phyloP scores from a whole-genome alignment of 2,113 vertebrate species.

The Galeopterus variegatus region DNA sequence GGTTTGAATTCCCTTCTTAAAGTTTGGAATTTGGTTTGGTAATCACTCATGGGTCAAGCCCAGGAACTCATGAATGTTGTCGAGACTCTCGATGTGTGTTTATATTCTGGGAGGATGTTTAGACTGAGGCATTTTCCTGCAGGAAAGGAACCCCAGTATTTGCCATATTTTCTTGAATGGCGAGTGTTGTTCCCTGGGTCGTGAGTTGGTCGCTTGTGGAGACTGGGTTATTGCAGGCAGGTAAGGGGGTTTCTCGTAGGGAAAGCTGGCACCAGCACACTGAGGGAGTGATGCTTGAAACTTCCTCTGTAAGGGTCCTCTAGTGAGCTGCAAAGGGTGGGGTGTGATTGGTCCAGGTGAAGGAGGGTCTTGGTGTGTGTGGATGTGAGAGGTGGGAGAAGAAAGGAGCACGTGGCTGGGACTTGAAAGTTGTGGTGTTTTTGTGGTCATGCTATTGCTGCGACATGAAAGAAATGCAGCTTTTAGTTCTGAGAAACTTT shows the following conservation, averaged over 20 bases:
- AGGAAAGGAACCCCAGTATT: not conserved
- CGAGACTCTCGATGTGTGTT: not conserved
- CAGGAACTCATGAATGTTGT: not conserved
- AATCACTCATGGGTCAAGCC: not conserved
- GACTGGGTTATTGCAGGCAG: not conserved
- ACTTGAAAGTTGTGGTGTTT: no score
- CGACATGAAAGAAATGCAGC: not conserved
- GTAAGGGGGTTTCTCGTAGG: not conserved
- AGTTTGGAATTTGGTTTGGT: conserved; percentile 7
- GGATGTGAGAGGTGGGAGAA: not conserved
- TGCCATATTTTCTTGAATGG: not conserved
- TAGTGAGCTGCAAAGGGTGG: not conserved
- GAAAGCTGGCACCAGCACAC: not conserved
- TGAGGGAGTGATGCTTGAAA: not conserved
- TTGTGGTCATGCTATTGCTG: not conserved
- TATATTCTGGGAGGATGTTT: not conserved
- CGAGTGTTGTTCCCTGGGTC: not conserved
- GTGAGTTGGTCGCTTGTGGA: not conserved
- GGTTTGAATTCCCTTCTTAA: not conserved
- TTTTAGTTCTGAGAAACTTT: not conserved
- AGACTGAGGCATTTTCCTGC: not conserved
- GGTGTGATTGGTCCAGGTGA: not conserved
- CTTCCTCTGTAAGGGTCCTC: not conserved
- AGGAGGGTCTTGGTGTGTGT: accelerated
- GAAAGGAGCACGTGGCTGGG: not conserved